Base-by-base conservation (phyloP, 2,113 vertebrate species). In the Misgurnus mizolepis region DNA sequence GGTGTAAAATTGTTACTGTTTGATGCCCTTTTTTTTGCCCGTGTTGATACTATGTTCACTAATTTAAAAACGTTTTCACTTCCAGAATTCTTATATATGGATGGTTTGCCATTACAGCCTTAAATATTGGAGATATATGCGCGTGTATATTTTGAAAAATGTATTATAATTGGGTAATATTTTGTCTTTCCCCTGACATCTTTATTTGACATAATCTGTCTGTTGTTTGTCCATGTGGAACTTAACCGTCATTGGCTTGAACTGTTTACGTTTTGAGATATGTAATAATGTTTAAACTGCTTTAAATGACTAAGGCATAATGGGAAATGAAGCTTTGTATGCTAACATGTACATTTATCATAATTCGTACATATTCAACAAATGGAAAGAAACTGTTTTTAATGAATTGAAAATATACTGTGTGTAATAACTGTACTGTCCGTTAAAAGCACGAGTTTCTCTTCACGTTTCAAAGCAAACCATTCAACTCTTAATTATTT, bases 11-110 rank as follows among this genome's bases (percentile, higher is more conserved):
- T 76, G 50, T 87, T 82, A 82, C 79, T 43, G 70, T 83, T 85
- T 60, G 83, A 84, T 87, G 81, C 81, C 85, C 79, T 68, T 85
- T 81, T 81, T 56, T 84, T 82, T 87, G 70, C 83, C 80, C 76
- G 58, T 70, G 67, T 41, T 90, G 82, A 76, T 87, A 50, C 76
- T 11, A 82, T 67, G 58, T 89, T 49, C 22, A 7, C 14, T 39
- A 64, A 75, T 75, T 49, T 49, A 64, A 75, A 64, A 62, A 47
- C 6, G 3, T n/a, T n/a, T 58, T 18, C 27, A 8, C 72, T 49
- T 64, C 72, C 27, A 10, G 49, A 17, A 49, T 62, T 34, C 14
- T 64, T 58, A 64, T 39, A 41, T 58, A 64, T 39, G 58, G 58
- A 49, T 49, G 9, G 22, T 75, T 49, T 60, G 41, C 62, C 18